Percentiles rank a stretch among this genome's conserved stretches.
Evolutionary conservation across 2,888 invertebrate species (phyloP).

Genomic region (Ectemnius continuus): DNA sequence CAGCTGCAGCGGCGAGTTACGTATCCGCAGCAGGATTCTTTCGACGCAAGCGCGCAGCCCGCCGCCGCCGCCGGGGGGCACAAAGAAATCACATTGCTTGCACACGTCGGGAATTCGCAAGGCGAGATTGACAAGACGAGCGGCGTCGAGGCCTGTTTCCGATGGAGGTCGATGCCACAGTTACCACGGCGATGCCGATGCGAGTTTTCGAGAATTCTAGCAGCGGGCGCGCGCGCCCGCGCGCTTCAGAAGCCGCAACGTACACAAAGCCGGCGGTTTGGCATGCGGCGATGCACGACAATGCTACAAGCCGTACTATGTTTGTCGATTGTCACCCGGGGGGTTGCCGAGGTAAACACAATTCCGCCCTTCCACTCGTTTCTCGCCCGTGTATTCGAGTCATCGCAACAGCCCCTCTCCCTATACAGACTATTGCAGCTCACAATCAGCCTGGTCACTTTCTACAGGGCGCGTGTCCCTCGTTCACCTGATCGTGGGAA

Average conservation of each 20-base stretch:
- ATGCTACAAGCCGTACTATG: constrained; percentile 63
- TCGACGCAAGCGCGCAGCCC: constrained; percentile 17
- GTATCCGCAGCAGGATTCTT: constrained; percentile 12
- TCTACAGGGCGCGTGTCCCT: too few species aligned
- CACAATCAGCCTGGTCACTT: too few species aligned
- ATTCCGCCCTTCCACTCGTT: constrained; percentile 54
- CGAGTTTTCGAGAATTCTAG: constrained; percentile 44
- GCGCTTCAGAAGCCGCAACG: constrained; percentile 32
- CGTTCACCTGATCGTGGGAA: too few species aligned
- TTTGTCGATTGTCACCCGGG: constrained; percentile 66
- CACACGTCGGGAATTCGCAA: neutral
- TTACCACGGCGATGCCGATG: neutral
- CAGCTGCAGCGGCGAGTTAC: constrained; percentile 7
- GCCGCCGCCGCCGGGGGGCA: too few species aligned
- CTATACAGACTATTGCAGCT: neutral
- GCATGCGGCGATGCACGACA: constrained; percentile 64
- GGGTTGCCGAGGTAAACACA: constrained; percentile 68
- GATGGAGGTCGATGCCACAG: constrained; percentile 6
- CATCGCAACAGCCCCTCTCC: constrained; percentile 25
- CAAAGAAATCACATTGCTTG: constrained; percentile 28
- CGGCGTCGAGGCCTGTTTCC: neutral
- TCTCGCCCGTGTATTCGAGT: constrained; percentile 17
- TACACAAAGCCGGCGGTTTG: constrained; percentile 56
- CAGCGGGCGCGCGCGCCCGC: constrained; percentile 37
- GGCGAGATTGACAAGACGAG: neutral